These are phyloP conservation scores for Pectinophora gossypiella DNA, from an alignment of 1,140 invertebrate genomes.

Conservation along the genomic window DNA sequence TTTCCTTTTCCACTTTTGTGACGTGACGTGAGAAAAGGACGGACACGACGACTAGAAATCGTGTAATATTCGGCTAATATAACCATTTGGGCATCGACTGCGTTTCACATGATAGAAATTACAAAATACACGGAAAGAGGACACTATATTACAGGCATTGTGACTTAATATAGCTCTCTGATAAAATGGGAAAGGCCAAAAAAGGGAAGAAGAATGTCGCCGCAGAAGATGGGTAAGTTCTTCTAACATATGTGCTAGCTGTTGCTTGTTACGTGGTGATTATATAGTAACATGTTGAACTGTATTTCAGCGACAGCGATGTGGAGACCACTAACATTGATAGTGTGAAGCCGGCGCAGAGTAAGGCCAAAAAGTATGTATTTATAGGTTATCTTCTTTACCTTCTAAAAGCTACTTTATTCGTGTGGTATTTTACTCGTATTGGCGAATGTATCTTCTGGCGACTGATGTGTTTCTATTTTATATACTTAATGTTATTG, in stretches of 20 bases:
- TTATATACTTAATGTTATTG: too few species aligned
- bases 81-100: slow-evolving; percentile 54
- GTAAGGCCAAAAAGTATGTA: slow-evolving; percentile 61
- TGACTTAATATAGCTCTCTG: slow-evolving; percentile 51
- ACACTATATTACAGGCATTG: slow-evolving; percentile 50
- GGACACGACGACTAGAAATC: slow-evolving; percentile 51
- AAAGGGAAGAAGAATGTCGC: slow-evolving; percentile 80
- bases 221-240: slow-evolving; percentile 79
- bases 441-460: too few species aligned
- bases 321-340: slow-evolving; percentile 70
- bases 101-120: slow-evolving; percentile 71
- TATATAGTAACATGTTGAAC: slow-evolving; percentile 8
- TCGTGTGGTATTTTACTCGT: too few species aligned
- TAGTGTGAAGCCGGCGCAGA: slow-evolving; percentile 61
- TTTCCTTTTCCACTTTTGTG: not conserved
- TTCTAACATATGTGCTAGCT: slow-evolving; percentile 44
- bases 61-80: slow-evolving; percentile 38
- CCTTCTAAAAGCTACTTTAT: too few species aligned
- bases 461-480: too few species aligned
- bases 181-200: slow-evolving; percentile 82
- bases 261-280: slow-evolving; percentile 26
- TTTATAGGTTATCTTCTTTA: slow-evolving; percentile 43
- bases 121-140: slow-evolving; percentile 50
- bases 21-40: slow-evolving; percentile 12
- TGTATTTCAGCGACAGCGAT: slow-evolving; percentile 74